These are phyloP conservation scores for Tetramorium simillimum DNA, from an alignment of 1,140 invertebrate species.

Conservation along the genomic window DNA sequence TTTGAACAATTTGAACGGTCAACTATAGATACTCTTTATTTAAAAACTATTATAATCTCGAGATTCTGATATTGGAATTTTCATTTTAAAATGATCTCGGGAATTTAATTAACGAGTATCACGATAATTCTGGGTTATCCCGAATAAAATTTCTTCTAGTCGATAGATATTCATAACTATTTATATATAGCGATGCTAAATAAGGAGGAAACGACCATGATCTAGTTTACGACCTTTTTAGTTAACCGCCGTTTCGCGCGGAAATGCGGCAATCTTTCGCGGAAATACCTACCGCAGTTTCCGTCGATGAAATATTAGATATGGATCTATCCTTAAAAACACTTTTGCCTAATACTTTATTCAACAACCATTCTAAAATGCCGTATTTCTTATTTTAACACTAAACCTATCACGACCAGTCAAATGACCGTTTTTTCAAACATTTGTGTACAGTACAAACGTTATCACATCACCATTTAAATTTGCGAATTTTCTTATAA, in stretches of 20 bases:
- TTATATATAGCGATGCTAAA: not conserved
- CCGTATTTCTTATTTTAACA: not conserved
- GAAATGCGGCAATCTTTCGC: conserved; percentile 39
- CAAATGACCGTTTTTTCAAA: too few species aligned
- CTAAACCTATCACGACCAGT: too few species aligned
- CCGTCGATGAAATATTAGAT: conserved; percentile 22
- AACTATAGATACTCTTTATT: not conserved
- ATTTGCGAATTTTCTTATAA: too few species aligned
- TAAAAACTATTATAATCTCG: not conserved
- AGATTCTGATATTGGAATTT: not conserved
- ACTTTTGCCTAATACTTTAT: not conserved
- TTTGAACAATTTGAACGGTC: not conserved
- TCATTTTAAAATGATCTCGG: not conserved
- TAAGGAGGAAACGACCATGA: not conserved
- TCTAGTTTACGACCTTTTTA: not conserved
- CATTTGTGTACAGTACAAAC: too few species aligned
- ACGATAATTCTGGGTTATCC: too few species aligned
- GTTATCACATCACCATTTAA: too few species aligned
- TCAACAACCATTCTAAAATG: not conserved
- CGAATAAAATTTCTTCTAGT: too few species aligned
- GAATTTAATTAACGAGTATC: not conserved
- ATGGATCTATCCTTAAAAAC: conserved; percentile 8
- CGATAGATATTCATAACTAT: too few species aligned
- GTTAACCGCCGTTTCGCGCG: not conserved
- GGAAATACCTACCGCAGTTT: conserved; percentile 47